Evolutionary conservation across 2,797 vertebrate species (phyloP).

Genomic region (Rhinogobio ventralis): DNA sequence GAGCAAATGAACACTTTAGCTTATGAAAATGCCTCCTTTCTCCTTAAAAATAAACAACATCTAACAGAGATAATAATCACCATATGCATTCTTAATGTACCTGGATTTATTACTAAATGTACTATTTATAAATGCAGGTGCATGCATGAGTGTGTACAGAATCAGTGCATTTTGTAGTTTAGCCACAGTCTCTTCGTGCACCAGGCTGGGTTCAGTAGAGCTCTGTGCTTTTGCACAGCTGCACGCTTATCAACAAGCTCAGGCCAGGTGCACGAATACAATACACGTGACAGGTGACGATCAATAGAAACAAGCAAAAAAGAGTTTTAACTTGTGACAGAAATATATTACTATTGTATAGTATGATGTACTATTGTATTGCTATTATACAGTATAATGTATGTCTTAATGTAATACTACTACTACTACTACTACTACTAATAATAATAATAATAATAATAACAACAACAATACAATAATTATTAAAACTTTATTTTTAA

Average conservation of each 20-base stretch:
- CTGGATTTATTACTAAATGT: background rate
- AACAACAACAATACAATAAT: too few species aligned
- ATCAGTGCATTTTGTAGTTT: background rate
- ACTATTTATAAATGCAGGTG: background rate
- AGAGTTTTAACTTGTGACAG: too few species aligned
- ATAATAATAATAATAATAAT: too few species aligned
- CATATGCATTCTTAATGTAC: background rate
- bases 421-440: too few species aligned
- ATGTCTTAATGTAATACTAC: too few species aligned
- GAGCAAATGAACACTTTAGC: background rate
- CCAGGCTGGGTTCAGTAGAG: background rate
- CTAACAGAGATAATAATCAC: background rate
- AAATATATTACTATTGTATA: too few species aligned
- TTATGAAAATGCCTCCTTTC: background rate
- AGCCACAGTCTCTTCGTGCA: background rate
- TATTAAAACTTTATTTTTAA: too few species aligned
- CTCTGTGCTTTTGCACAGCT: background rate
- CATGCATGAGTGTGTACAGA: background rate
- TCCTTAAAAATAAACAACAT: background rate
- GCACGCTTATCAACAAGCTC: background rate
- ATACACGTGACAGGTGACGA: background rate
- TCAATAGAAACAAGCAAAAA: background rate
- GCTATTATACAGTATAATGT: too few species aligned
- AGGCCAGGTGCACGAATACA: conserved; percentile 16
- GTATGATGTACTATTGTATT: too few species aligned